phyloP scores from a whole-genome alignment of 2,888 invertebrate species.

The Mesorhabditis sp. region DNA sequence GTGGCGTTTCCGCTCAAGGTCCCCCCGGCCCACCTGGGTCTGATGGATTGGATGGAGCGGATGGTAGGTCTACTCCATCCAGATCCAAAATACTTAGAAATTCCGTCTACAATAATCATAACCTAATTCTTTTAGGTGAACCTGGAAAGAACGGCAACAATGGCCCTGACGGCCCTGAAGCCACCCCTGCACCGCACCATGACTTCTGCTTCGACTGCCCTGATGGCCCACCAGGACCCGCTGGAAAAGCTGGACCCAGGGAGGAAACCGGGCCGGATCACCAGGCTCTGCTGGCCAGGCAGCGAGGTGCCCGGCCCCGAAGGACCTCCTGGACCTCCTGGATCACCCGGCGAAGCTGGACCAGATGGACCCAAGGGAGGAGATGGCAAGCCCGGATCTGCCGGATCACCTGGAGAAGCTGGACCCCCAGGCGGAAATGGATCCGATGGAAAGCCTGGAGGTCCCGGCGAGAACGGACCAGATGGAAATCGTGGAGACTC shows the following conservation, averaged over 20 bases:
- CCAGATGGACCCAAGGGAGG: slow-evolving; percentile 39
- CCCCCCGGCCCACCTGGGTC: slow-evolving; percentile 37
- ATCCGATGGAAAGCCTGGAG: slow-evolving; percentile 30
- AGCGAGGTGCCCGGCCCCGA: slow-evolving; percentile 35
- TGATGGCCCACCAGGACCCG: slow-evolving; percentile 41
- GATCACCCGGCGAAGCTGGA: slow-evolving; percentile 37
- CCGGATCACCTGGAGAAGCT: slow-evolving; percentile 39
- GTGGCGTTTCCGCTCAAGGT: slow-evolving; percentile 36
- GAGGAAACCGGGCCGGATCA: slow-evolving; percentile 41
- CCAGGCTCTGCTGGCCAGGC: slow-evolving; percentile 42
- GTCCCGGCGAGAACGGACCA: slow-evolving; percentile 35
- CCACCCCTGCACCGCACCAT: slow-evolving; percentile 39
- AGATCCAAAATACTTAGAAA: neutral
- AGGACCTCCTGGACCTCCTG: slow-evolving; percentile 39
- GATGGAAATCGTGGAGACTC: slow-evolving; percentile 42
- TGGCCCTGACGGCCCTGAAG: slow-evolving; percentile 46
- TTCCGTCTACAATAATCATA: neutral
- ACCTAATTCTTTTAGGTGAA: slow-evolving; percentile 16
- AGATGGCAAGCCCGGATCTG: slow-evolving; percentile 41
- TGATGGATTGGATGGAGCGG: slow-evolving; percentile 35
- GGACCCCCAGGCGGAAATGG: slow-evolving; percentile 30
- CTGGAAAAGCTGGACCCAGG: slow-evolving; percentile 41
- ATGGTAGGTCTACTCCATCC: slow-evolving; percentile 17
- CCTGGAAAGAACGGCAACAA: slow-evolving; percentile 43
- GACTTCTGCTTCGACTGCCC: slow-evolving; percentile 45